Evolutionary conservation across 2,113 vertebrate species (phyloP), one percentile per base, ranked within the genome.

Genomic region (Arizona elegans): DNA sequence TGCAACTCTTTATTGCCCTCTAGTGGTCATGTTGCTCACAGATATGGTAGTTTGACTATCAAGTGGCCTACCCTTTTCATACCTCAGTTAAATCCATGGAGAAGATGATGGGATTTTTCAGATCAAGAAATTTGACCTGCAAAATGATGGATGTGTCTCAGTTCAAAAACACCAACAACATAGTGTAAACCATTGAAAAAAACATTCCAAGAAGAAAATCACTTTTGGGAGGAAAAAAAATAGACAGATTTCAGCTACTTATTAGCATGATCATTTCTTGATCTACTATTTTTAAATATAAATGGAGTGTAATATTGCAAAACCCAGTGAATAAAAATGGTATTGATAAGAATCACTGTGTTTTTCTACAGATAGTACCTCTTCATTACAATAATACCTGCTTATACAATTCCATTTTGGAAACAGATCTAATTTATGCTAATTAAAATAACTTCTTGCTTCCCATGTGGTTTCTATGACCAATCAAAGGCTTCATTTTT

Each of bases 361-460:
- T n/a, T 88, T 29, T 91, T 6, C 3, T 17, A 5, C 0, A 17
- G 86, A 81, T 81, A 81, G 15, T 19, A 81, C 33, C 19, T 43
- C 33, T 81, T 81, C 17, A 21, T 43, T 29, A 86, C 0, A 81
- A 47, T 87, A 86, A n/a, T 2, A 92, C 89, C 19, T 47, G 91
- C 29, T 12, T 24, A 56, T 38, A 92, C 70, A 54, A 7, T 90
- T 6, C 2, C 0, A 3, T 86, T 29, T 58, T 38, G 91, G 91
- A 90, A 0, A 95, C 50, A 91, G 54, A 88, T 15, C 70, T 95
- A 93, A 54, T 86, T 59, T 43, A 65, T 86, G 33, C 24, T 89
- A 62, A 93, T 93, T 87, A 93, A 93, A 90, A 90, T 43, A 93
- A 87, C 53, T 90, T 93, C 81, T 33, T 24, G 47, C 90, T 95